A percentile compares a stretch with the other conserved stretches of the same genome.
Conservation (phyloP, 2,888 invertebrate genomes). For the Cepaea hortensis region DNA sequence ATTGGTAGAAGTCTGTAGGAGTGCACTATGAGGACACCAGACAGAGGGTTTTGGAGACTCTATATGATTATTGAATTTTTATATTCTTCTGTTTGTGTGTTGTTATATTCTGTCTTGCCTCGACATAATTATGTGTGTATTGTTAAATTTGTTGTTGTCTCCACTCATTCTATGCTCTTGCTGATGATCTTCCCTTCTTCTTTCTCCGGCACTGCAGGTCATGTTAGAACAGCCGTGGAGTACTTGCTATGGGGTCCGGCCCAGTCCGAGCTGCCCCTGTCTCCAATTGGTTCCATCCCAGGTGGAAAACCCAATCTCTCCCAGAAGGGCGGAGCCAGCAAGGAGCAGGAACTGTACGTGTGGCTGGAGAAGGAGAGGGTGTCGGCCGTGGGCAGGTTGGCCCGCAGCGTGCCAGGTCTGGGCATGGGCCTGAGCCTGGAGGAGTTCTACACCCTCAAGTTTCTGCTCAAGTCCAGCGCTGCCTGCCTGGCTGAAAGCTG, state of each 20-base stretch:
- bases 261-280: conserved; percentile 45
- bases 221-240: conserved; percentile 66
- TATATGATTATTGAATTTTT: too few species aligned
- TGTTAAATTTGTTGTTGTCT: too few species aligned
- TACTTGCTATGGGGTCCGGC: conserved; percentile 69
- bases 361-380: conserved; percentile 70
- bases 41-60: too few species aligned
- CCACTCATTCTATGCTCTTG: too few species aligned
- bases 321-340: conserved; percentile 53
- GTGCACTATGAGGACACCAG: too few species aligned
- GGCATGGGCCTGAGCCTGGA: conserved; percentile 57
- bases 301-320: conserved; percentile 25
- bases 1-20: too few species aligned
- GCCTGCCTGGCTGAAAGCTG: conserved; percentile 66
- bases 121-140: too few species aligned
- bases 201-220: conserved; percentile 46
- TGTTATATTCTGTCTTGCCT: too few species aligned
- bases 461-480: conserved; percentile 69
- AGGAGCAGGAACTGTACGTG: conserved; percentile 65
- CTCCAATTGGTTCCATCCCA: conserved; percentile 12
- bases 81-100: too few species aligned
- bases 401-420: conserved; percentile 57
- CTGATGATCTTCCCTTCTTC: too few species aligned
- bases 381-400: conserved; percentile 61
- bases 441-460: conserved; percentile 70